Conservation (phyloP, 2,797 vertebrate genomes). For the Iguana delicatissima region DNA sequence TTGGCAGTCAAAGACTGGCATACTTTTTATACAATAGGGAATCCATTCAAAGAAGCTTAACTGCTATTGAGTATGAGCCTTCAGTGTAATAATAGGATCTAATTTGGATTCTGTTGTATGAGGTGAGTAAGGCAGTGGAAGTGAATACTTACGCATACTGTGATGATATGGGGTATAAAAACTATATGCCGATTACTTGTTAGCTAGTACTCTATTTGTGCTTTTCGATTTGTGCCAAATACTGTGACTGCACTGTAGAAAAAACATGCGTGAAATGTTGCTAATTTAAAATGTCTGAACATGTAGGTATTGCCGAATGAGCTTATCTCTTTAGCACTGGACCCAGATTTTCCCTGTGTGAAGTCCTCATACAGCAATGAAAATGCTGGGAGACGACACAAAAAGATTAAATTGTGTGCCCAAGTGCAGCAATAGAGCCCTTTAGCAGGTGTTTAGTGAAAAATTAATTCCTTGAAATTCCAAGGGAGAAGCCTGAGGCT, state of each 20-base stretch:
- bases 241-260: constrained; percentile 13
- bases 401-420: constrained; percentile 78
- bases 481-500: constrained; percentile 79
- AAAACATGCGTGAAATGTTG: constrained; percentile 43
- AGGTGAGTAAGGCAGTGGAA: constrained; percentile 78
- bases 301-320: constrained; percentile 60
- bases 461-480: constrained; percentile 82
- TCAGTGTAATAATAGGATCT: constrained; percentile 81
- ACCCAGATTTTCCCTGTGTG: constrained; percentile 66
- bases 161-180: constrained; percentile 61
- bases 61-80: constrained; percentile 82
- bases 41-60: constrained; percentile 84
- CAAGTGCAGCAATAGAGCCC: constrained; percentile 77
- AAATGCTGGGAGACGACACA: constrained; percentile 76
- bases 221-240: constrained; percentile 43
- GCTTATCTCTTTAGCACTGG: constrained; percentile 57
- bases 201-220: constrained; percentile 31
- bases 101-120: constrained; percentile 79
- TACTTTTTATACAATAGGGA: constrained; percentile 84
- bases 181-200: constrained; percentile 41
- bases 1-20: constrained; percentile 85
- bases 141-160: constrained; percentile 68
- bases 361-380: constrained; percentile 72
- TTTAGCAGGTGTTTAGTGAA: constrained; percentile 80
- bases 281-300: constrained; percentile 23